A percentile compares a stretch with the other conserved stretches of the same genome.
Conservation (phyloP, 2,888 invertebrate species). For the Drosophila neutralis region DNA sequence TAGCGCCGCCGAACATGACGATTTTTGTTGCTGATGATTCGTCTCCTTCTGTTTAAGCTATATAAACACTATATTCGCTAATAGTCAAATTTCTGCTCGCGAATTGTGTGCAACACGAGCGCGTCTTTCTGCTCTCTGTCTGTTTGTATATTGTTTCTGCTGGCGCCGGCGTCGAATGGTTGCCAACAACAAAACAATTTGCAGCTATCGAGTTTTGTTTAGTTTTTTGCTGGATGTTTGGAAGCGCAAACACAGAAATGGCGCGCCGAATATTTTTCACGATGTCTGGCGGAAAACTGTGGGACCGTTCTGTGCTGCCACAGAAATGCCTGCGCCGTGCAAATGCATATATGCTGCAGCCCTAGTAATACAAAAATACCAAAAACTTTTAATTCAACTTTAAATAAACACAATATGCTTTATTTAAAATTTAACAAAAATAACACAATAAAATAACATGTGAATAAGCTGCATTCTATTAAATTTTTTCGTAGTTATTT, state of each 20-base stretch:
- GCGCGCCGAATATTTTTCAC: conserved; percentile 71
- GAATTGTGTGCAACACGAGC: conserved; percentile 19
- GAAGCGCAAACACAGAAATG: conserved; percentile 61
- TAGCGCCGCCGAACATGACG: conserved; percentile 82
- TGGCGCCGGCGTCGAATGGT: not conserved
- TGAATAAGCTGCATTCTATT: not conserved
- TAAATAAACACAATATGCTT: not conserved
- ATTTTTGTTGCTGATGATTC: not conserved
- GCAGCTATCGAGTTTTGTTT: not conserved
- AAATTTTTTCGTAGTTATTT: conserved; percentile 1
- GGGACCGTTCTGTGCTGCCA: conserved; percentile 17
- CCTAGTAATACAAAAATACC: conserved; percentile 25
- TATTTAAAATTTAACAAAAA: not conserved
- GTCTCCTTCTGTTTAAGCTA: conserved; percentile 17
- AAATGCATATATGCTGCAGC: not conserved
- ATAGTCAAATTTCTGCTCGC: conserved; percentile 24
- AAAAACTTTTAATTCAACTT: not conserved
- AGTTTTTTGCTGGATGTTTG: not conserved
- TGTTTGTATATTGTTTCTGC: not conserved
- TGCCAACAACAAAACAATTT: not conserved
- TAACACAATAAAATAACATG: not conserved
- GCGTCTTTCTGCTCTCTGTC: not conserved
- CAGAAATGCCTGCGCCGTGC: not conserved
- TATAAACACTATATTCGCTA: conserved; percentile 44
- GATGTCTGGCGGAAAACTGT: conserved; percentile 40